These are phyloP conservation scores for Coregonus suidteri DNA, from an alignment of 2,797 vertebrate genomes.

Conservation along the genomic window DNA sequence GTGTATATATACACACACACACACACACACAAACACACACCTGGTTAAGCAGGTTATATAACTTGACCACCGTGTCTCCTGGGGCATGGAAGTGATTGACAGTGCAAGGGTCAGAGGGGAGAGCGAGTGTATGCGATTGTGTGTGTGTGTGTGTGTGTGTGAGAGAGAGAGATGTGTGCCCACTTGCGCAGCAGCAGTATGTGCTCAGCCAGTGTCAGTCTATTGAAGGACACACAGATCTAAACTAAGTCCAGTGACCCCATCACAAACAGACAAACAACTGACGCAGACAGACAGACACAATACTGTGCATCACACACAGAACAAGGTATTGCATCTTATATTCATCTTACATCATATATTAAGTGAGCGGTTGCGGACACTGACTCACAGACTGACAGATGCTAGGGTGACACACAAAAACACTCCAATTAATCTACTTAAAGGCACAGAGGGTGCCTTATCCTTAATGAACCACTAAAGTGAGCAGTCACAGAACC, in stretches of 20 bases:
- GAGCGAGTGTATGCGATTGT: background rate
- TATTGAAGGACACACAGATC: background rate
- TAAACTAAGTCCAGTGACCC: background rate
- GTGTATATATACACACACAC: no score
- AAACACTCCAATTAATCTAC: background rate
- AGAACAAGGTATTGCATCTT: background rate
- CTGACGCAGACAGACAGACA: no score
- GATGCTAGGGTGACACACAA: no score
- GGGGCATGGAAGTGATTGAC: slow-evolving; percentile 52
- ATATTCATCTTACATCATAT: background rate
- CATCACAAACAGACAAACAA: background rate
- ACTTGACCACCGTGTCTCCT: slow-evolving; percentile 7
- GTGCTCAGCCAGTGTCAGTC: no score
- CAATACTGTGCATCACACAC: background rate
- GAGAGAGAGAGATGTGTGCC: slow-evolving; percentile 13
- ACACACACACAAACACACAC: slow-evolving; percentile 10
- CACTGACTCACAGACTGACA: no score
- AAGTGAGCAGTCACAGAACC: background rate
- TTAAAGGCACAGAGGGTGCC: background rate
- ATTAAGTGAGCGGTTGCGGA: background rate
- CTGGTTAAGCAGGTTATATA: slow-evolving; percentile 30
- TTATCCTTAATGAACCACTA: background rate
- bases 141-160: background rate
- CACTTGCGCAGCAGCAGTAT: background rate
- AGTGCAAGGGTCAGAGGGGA: slow-evolving; percentile 25